phyloP scores from a whole-genome alignment of 2,113 vertebrate genomes.

The Mionectes macconnelli region DNA sequence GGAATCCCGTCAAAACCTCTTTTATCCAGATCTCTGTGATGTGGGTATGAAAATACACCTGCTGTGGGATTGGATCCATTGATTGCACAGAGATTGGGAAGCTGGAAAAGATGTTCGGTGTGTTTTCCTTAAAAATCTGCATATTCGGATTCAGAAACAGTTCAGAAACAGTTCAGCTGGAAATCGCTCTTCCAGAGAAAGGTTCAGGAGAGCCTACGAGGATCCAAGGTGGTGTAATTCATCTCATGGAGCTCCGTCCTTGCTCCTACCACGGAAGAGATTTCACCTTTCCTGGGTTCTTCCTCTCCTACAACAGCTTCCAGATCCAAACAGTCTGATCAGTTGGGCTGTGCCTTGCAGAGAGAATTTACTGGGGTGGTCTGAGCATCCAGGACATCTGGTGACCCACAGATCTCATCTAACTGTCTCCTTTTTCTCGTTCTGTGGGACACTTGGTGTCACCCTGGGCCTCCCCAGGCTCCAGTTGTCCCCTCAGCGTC shows the following conservation, averaged over 20 bases:
- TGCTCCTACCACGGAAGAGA: background rate
- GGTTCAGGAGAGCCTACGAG: background rate
- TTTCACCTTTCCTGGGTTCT: background rate
- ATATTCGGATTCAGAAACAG: background rate
- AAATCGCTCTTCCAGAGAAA: background rate
- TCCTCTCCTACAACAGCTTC: background rate
- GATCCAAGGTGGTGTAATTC: background rate
- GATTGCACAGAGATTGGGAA: background rate
- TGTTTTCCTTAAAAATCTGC: background rate
- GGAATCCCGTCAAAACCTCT: background rate
- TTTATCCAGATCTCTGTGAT: background rate
- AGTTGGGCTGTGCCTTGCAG: background rate
- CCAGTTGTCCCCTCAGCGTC: background rate
- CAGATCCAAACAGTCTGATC: rapidly evolving
- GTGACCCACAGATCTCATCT: background rate
- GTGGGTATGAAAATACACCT: background rate
- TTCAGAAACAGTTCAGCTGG: background rate
- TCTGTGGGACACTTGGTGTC: background rate
- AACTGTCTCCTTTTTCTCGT: background rate
- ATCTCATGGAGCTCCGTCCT: background rate
- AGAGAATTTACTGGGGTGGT: background rate
- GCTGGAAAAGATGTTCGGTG: background rate
- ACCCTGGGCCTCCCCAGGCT: background rate
- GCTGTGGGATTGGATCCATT: background rate
- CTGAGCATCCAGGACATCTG: background rate